A percentile compares a stretch with the other conserved stretches of the same genome.
Conservation (phyloP, 2,888 invertebrate species). For the Bugulina stolonifera region DNA sequence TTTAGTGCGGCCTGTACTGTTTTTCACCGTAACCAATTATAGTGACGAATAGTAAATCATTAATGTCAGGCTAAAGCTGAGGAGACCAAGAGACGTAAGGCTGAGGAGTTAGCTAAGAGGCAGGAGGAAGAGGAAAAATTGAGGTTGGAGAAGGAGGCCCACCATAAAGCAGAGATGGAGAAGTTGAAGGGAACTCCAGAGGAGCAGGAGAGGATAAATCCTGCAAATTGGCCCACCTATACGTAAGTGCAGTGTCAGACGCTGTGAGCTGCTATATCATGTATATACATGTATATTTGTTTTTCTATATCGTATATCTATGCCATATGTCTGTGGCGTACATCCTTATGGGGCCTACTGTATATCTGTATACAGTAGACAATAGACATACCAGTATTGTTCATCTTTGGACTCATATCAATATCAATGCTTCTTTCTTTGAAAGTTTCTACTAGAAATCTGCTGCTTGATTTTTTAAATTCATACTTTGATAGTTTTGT, state of each 20-base stretch:
- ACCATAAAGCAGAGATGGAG: constrained; percentile 32
- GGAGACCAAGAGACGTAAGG: constrained; percentile 30
- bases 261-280: background rate
- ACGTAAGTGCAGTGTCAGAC: constrained; percentile 34
- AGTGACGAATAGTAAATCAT: too few species aligned
- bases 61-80: constrained; percentile 21
- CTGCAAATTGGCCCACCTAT: constrained; percentile 42
- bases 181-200: constrained; percentile 37
- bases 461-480: too few species aligned
- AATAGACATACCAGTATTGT: too few species aligned
- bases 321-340: too few species aligned
- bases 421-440: too few species aligned
- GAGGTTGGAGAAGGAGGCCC: constrained; percentile 34
- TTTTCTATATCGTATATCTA: background rate
- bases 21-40: too few species aligned
- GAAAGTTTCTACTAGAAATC: too few species aligned
- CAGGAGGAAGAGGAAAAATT: constrained; percentile 35
- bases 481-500: too few species aligned
- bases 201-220: constrained; percentile 37
- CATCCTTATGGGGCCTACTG: too few species aligned
- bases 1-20: too few species aligned
- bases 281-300: background rate
- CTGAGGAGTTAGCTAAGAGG: constrained; percentile 34
- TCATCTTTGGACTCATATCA: too few species aligned
- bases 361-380: too few species aligned